Conservation (phyloP, 2,113 vertebrate species). For the Syngnathus floridae region DNA sequence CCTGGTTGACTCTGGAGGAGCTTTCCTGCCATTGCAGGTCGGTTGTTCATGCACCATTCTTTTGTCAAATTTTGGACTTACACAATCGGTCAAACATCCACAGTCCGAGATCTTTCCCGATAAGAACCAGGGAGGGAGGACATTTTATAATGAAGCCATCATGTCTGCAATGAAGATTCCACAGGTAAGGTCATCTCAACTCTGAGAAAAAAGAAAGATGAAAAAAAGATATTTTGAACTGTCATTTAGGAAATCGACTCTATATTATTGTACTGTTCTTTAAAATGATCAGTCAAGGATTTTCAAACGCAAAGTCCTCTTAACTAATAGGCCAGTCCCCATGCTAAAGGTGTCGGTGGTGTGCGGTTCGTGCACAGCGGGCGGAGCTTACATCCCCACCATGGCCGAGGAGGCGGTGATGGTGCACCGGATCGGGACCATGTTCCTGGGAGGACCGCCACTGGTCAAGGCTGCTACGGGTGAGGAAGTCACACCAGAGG, state of each 20-base stretch:
- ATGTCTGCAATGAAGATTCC: constrained; percentile 82
- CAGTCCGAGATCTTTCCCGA: constrained; percentile 83
- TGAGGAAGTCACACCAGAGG: constrained; percentile 76
- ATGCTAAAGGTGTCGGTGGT: constrained; percentile 77
- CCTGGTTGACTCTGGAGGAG: constrained; percentile 79
- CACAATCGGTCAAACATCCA: background rate
- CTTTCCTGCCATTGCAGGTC: constrained; percentile 81
- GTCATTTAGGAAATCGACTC: no score
- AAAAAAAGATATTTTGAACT: no score
- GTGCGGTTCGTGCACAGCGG: constrained; percentile 82
- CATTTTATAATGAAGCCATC: constrained; percentile 81
- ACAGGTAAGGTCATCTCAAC: constrained; percentile 67
- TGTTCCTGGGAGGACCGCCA: constrained; percentile 82
- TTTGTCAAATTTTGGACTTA: background rate
- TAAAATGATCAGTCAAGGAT: no score
- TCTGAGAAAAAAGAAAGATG: no score
- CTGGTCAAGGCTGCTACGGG: constrained; percentile 86
- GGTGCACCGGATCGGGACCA: constrained; percentile 75
- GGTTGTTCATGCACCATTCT: background rate
- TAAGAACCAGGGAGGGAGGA: constrained; percentile 78
- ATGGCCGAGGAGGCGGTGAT: constrained; percentile 81
- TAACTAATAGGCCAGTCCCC: constrained; percentile 3
- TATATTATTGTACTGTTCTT: no score
- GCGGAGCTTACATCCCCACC: constrained; percentile 79
- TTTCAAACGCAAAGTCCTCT: no score